A percentile compares a stretch with the other conserved stretches of the same genome.
These are phyloP conservation scores for Aleiodes leptofemur DNA, from an alignment of 2,888 invertebrate genomes.

Conservation along the genomic window DNA sequence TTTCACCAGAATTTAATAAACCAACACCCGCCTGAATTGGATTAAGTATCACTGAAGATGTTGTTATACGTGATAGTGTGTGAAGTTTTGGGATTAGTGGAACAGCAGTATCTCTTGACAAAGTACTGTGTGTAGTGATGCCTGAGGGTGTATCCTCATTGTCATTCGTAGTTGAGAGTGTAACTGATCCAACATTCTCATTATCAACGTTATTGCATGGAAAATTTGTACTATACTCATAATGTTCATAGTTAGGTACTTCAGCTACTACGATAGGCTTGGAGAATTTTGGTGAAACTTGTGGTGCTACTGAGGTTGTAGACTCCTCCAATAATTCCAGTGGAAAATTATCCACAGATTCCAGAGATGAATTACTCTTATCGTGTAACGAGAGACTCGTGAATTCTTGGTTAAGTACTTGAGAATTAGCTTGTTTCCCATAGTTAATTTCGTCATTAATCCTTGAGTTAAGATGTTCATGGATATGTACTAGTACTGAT, in stretches of 20 bases:
- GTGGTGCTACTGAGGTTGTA: constrained; percentile 1
- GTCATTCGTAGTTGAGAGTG: constrained; percentile 52
- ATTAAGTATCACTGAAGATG: constrained; percentile 64
- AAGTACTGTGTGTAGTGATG: constrained; percentile 16
- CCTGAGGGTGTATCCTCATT: constrained; percentile 23
- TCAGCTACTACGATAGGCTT: constrained; percentile 71
- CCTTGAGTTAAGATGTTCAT: not conserved
- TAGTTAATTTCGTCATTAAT: constrained; percentile 8
- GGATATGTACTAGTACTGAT: not conserved
- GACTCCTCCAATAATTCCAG: constrained; percentile 22
- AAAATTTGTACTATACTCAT: constrained; percentile 59
- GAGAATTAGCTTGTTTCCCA: constrained; percentile 1
- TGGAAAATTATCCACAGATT: constrained; percentile 17
- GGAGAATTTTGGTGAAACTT: constrained; percentile 42
- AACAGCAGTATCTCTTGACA: constrained; percentile 22
- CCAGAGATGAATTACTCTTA: not conserved
- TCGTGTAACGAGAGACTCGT: not conserved
- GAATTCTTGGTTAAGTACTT: constrained; percentile 17
- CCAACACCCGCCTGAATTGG: constrained; percentile 70
- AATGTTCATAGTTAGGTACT: constrained; percentile 43
- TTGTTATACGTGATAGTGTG: constrained; percentile 55
- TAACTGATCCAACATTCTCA: constrained; percentile 49
- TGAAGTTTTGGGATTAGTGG: constrained; percentile 49
- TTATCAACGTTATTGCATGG: constrained; percentile 63
- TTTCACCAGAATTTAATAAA: constrained; percentile 64